phyloP scores from a whole-genome alignment of 2,113 vertebrate genomes.

The Rhinoptilus africanus region DNA sequence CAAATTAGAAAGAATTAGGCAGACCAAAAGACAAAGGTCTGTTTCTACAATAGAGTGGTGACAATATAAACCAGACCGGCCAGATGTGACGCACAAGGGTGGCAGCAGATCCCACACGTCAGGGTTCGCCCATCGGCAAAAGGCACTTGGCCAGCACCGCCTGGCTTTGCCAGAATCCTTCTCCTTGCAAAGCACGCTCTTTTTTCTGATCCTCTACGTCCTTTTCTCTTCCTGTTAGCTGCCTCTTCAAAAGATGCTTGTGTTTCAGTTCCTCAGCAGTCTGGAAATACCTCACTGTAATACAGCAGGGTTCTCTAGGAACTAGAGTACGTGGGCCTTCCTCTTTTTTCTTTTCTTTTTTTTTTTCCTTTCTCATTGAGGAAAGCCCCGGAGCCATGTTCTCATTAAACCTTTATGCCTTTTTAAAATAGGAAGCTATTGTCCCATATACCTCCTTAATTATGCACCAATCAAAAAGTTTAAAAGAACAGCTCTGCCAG shows the following conservation, averaged over 20 bases:
- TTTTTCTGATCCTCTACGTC: conserved; percentile 27
- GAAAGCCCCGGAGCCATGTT: conserved; percentile 62
- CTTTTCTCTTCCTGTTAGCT: neutral
- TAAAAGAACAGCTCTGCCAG: neutral
- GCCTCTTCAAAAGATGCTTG: conserved; percentile 46
- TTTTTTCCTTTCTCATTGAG: neutral
- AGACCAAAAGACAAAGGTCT: neutral
- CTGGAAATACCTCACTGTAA: conserved; percentile 44
- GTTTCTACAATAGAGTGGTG: neutral
- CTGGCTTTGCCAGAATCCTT: neutral
- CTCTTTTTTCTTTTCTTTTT: neutral
- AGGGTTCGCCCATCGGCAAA: neutral
- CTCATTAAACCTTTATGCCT: conserved; percentile 67
- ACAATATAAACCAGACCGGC: neutral
- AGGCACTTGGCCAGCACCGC: neutral
- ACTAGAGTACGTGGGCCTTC: neutral
- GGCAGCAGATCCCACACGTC: neutral
- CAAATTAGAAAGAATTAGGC: neutral
- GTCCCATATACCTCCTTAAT: conserved; percentile 69
- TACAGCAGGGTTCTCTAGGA: conserved; percentile 24
- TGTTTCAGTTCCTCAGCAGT: conserved; percentile 30
- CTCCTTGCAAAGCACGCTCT: conserved; percentile 44
- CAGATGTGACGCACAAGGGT: neutral
- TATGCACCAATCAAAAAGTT: conserved; percentile 50
- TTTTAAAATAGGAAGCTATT: conserved; percentile 57